A percentile compares a stretch with the other conserved stretches of the same genome.
Evolutionary conservation across 2,113 vertebrate genomes (phyloP).

Genomic region (Pogona vitticeps): DNA sequence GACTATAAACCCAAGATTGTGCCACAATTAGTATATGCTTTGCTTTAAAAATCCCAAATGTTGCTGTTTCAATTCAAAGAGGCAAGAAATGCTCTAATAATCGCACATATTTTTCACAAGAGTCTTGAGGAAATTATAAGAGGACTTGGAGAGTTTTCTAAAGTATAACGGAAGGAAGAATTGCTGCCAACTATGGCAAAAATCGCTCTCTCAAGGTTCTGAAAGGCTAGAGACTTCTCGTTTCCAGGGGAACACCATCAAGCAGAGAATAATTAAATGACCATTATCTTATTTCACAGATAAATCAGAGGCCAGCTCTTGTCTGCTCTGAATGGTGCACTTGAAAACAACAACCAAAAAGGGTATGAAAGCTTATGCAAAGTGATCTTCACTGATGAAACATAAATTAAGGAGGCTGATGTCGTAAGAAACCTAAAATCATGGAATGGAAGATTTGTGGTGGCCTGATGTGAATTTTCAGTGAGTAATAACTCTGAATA

Average conservation of each 20-base stretch:
- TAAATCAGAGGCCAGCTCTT: slow-evolving; percentile 32
- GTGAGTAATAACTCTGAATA: slow-evolving; percentile 3
- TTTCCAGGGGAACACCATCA: slow-evolving; percentile 47
- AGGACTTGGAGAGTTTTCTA: slow-evolving; percentile 13
- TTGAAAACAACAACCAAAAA: slow-evolving; percentile 22
- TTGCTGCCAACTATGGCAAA: slow-evolving; percentile 41
- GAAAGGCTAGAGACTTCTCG: slow-evolving; percentile 34
- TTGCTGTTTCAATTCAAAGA: background rate
- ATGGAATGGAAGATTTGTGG: slow-evolving; percentile 23
- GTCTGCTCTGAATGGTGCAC: slow-evolving; percentile 6
- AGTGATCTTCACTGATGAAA: slow-evolving; percentile 15
- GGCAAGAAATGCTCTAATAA: background rate
- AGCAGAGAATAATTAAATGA: slow-evolving; percentile 35
- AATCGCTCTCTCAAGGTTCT: slow-evolving; percentile 33
- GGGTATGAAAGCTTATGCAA: slow-evolving; percentile 18
- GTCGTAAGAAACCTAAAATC: background rate
- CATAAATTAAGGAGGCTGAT: slow-evolving; percentile 10
- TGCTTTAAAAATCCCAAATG: background rate
- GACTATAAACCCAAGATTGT: background rate
- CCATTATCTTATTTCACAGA: slow-evolving; percentile 42
- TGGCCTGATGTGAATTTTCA: slow-evolving; percentile 18
- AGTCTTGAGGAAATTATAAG: background rate
- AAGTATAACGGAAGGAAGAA: slow-evolving; percentile 12
- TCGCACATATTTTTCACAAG: background rate
- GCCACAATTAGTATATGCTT: background rate